Percentiles rank a stretch among this genome's conserved stretches.
Conservation (phyloP, 2,113 vertebrate genomes). For the Gadus chalcogrammus region DNA sequence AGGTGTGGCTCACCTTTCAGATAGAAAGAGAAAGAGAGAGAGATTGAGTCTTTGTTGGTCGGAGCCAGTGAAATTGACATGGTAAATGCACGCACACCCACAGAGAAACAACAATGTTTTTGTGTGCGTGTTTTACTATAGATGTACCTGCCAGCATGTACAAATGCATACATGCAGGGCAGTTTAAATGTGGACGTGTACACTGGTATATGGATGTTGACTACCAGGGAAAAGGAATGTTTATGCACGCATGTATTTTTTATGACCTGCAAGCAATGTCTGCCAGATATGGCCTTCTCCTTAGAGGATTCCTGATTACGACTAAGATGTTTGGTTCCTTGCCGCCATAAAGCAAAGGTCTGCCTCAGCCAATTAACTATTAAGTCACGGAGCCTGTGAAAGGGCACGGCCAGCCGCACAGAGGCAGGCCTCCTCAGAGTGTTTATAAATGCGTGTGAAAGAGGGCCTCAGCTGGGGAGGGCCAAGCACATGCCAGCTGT, state of each 20-base stretch:
- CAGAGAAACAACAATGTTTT: not conserved
- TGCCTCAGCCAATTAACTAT: constrained; percentile 13
- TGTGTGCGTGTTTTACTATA: not conserved
- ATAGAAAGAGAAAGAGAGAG: constrained; percentile 39
- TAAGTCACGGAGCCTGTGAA: constrained; percentile 10
- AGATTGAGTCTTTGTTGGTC: constrained; percentile 3
- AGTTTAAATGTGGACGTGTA: not conserved
- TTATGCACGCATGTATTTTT: constrained; percentile 36
- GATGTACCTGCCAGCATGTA: not conserved
- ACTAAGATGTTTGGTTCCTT: too few species aligned
- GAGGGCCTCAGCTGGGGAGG: constrained; percentile 33
- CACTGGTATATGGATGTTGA: constrained; percentile 11
- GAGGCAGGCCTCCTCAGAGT: constrained; percentile 25
- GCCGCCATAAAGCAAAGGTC: constrained; percentile 27
- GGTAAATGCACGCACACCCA: not conserved
- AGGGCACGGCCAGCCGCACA: constrained; percentile 24
- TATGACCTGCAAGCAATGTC: constrained; percentile 32
- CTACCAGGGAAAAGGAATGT: not conserved
- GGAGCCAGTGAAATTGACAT: too few species aligned
- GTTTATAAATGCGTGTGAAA: constrained; percentile 49
- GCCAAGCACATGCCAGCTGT: constrained; percentile 29
- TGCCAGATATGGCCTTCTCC: constrained; percentile 9
- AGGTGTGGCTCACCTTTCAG: constrained; percentile 54
- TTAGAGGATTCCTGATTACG: constrained; percentile 16
- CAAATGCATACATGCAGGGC: not conserved